Base-by-base conservation (phyloP, 2,797 vertebrate genomes). In the Chaenodraco wilsoni region DNA sequence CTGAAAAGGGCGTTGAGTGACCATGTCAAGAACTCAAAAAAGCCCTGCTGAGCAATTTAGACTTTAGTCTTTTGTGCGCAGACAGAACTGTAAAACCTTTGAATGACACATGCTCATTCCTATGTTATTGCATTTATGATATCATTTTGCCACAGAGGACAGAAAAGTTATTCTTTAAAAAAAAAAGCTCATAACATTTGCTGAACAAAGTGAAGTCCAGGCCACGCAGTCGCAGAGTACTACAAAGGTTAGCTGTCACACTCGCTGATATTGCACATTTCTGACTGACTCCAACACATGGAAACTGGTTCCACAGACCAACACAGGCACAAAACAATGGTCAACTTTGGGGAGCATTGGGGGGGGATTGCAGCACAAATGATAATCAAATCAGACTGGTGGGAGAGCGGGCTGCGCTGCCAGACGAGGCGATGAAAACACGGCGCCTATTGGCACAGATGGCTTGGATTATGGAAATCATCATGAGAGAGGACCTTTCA, bases 401-500 rank as follows among this genome's bases (percentile, higher is more conserved):
- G 84, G 82, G 64, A 70, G 88, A 69, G 57, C 37, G 9, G 67
- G 69, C 62, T 2, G 80, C 56, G 67, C 76, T 74, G 81, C 82
- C 69, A 87, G 86, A 71, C 46, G 5, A 70, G 81, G 58, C 62
- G 60, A 87, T 87, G 87, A 93, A 93, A 91, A 93, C 86, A 85
- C 13, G 3, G 74, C 70, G 76, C 82, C 89, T 93, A 91, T 94
- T 94, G 93, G 91, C 91, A 93, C 95, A 95, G 90, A 92, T 95
- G 94, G 93, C 91, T 93, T 84, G 84, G 86, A 93, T 95, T 94
- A 94, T 86, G 52, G 88, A 90, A 92, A 92, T 92, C 87, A 93
- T 94, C 80, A 70, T 46, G 67, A 84, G 83, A 88, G 72, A 81
- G 82, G 92, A 87, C 87, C 88, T 90, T 90, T 87, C 67, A 88